Conservation (phyloP, 2,888 invertebrate species). For the Scaptomyza parva region DNA sequence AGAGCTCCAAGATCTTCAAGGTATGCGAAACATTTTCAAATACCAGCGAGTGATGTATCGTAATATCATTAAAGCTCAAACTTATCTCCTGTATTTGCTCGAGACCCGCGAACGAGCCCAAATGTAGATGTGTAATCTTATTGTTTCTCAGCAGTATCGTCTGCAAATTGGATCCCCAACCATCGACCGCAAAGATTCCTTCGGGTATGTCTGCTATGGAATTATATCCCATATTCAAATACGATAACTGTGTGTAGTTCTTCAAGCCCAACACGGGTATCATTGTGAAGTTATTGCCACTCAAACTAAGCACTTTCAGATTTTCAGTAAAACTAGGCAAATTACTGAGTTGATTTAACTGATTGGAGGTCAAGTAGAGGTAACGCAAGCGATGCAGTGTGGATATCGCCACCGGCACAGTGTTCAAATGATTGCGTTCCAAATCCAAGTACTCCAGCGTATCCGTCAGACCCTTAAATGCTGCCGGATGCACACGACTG, state of each 20-base stretch:
- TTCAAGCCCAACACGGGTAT: slow-evolving; percentile 90
- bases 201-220: slow-evolving; percentile 91
- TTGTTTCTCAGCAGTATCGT: slow-evolving; percentile 94
- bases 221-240: slow-evolving; percentile 95
- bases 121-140: slow-evolving; percentile 90
- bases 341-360: slow-evolving; percentile 87
- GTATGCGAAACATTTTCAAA: slow-evolving; percentile 91
- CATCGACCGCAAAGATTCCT: slow-evolving; percentile 88
- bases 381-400: slow-evolving; percentile 90
- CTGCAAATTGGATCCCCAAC: slow-evolving; percentile 92
- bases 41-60: slow-evolving; percentile 92
- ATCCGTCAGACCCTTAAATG: slow-evolving; percentile 90
- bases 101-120: slow-evolving; percentile 90
- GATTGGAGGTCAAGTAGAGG: slow-evolving; percentile 93
- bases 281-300: slow-evolving; percentile 91
- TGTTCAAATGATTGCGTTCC: slow-evolving; percentile 91
- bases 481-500: slow-evolving; percentile 88
- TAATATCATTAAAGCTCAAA: slow-evolving; percentile 95
- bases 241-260: slow-evolving; percentile 91
- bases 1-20: slow-evolving; percentile 93
- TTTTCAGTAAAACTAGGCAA: slow-evolving; percentile 86
- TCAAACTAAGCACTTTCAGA: slow-evolving; percentile 91
- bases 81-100: slow-evolving; percentile 93
- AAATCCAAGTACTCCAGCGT: slow-evolving; percentile 92
- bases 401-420: slow-evolving; percentile 90